Conservation (phyloP, 2,888 invertebrate species). For the Drosophila prostipennis region DNA sequence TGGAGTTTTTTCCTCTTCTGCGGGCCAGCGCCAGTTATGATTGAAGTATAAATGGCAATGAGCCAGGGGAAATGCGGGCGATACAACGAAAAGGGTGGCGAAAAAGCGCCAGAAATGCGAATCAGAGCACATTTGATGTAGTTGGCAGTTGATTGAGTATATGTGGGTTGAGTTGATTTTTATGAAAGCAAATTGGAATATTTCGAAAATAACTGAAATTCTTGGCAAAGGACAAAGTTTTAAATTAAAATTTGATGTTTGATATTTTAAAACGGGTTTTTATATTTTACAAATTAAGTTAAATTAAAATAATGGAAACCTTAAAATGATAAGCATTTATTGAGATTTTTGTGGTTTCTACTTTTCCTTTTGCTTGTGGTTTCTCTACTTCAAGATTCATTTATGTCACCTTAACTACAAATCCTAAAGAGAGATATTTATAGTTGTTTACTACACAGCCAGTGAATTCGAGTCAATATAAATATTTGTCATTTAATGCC, state of each 20-base stretch:
- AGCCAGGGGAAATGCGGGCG: conserved; percentile 18
- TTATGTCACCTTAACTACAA: background rate
- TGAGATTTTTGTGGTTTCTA: too few relatives aligned
- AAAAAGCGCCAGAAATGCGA: conserved; percentile 2
- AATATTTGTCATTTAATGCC: conserved; percentile 8
- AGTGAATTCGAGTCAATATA: conserved; percentile 1
- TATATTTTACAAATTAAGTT: too few relatives aligned
- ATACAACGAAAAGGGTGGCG: too few relatives aligned
- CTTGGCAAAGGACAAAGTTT: background rate
- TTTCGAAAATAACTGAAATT: background rate
- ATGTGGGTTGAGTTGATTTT: conserved; percentile 3
- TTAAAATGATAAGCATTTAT: too few relatives aligned
- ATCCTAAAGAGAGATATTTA: background rate
- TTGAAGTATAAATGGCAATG: conserved; percentile 14
- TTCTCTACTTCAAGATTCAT: background rate
- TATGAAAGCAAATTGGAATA: conserved; percentile 18
- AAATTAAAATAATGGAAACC: too few relatives aligned
- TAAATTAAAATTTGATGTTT: background rate
- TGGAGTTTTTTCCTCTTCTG: conserved; percentile 21
- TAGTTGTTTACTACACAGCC: background rate
- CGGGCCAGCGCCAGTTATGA: conserved; percentile 39
- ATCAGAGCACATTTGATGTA: conserved; percentile 38
- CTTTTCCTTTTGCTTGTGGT: too few relatives aligned
- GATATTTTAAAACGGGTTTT: too few relatives aligned
- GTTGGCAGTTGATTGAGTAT: conserved; percentile 28